Evolutionary conservation across 1,140 invertebrate genomes (phyloP), one percentile per base, ranked within the genome.

Genomic region (Drosophila burlai): DNA sequence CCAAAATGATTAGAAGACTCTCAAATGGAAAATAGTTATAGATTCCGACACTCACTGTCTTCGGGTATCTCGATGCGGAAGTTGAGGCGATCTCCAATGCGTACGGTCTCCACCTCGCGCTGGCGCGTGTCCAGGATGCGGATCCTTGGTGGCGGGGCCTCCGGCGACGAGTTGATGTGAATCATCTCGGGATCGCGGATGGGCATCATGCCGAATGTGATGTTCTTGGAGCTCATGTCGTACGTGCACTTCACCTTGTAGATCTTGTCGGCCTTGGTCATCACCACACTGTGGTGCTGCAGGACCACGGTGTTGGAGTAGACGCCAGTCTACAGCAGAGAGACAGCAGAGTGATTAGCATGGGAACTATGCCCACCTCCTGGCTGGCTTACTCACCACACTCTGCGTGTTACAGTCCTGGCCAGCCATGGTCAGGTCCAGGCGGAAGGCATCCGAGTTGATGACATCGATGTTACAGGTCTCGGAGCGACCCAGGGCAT

Each of bases 191-290:
- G 97, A 94, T 98, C 97, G 93, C 96, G 96, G 92, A 99, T 98
- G 59, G 98, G 97, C 96, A 98, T 98, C 97, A 98, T 98, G 94
- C 98, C 98, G 94, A 98, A 99, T 11, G 98, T 98, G 68, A 99
- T 98, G 93, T 99, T 99, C 94, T 98, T 97, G 2, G 97, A 98
- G 58, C 97, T 97, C 96, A 98, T 98, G 93, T 99, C 98, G 92
- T 99, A 99, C 0, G 98, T 99, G 91, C 98, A 99, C 90, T 98
- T 98, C 40, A 99, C 97, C 94, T 98, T 98, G 95, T 99, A 99
- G 81, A 98, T 98, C 93, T 99, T 99, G 93, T 99, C 98, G 2
- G 97, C 97, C 94, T 98, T 98, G 13, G 98, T 99, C 97, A 99
- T 98, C 4, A 99, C 98, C 9, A 98, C 97, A 86, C 97, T 98